Percentiles rank a stretch among this genome's conserved stretches.
phyloP scores from a whole-genome alignment of 2,888 invertebrate species.

The Tethea ocularis region DNA sequence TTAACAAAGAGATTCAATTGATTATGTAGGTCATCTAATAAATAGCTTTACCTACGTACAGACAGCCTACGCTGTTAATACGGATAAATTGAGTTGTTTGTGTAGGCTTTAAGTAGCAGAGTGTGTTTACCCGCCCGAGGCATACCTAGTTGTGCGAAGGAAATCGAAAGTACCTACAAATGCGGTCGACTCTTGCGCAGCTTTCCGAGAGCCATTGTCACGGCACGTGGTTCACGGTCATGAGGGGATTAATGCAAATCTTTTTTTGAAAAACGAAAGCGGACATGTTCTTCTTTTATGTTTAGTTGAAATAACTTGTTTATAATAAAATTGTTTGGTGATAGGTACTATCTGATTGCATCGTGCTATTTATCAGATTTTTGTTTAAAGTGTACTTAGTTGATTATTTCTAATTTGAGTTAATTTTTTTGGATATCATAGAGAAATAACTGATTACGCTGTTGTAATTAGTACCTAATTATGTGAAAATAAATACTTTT shows the following conservation, averaged over 20 bases:
- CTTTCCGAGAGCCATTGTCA: constrained; percentile 41
- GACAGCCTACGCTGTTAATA: constrained; percentile 13
- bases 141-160: constrained; percentile 36
- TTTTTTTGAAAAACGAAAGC: constrained; percentile 13
- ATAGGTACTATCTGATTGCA: not conserved
- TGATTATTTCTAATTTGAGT: not conserved
- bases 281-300: not conserved
- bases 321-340: not conserved
- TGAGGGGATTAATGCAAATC: constrained; percentile 17
- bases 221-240: constrained; percentile 18
- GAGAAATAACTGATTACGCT: no score
- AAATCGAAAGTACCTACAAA: constrained; percentile 66
- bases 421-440: not conserved
- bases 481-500: not conserved
- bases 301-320: not conserved
- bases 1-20: not conserved
- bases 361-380: not conserved
- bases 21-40: constrained; percentile 1
- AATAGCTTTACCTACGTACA: not conserved
- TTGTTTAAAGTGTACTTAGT: not conserved
- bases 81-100: constrained; percentile 9
- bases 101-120: not conserved
- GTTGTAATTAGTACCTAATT: no score
- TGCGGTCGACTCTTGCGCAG: constrained; percentile 47
- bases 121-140: constrained; percentile 2